Conservation (phyloP, 1,140 invertebrate species). For the Whitmania pigra region DNA sequence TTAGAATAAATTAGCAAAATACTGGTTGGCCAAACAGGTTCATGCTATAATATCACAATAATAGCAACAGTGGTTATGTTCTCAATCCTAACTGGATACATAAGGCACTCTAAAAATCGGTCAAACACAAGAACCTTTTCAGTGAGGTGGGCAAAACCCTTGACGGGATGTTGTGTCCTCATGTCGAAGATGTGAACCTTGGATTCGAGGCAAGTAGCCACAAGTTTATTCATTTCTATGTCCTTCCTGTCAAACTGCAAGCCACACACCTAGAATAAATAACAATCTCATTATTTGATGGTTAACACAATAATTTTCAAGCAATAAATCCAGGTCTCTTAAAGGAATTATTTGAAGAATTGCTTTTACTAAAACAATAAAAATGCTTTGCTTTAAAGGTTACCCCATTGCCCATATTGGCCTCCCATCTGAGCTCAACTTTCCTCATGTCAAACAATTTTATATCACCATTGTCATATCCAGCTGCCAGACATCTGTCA, state of each 20-base stretch:
- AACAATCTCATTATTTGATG: no score
- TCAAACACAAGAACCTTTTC: slow-evolving; percentile 55
- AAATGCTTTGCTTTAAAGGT: slow-evolving; percentile 23
- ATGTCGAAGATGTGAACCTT: slow-evolving; percentile 81
- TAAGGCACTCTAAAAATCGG: no score
- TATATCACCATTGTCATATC: slow-evolving; percentile 91
- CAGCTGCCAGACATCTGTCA: slow-evolving; percentile 71
- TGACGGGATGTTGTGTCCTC: slow-evolving; percentile 68
- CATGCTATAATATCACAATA: no score
- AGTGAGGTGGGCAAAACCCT: slow-evolving; percentile 66
- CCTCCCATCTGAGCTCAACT: slow-evolving; percentile 75
- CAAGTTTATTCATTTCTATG: slow-evolving; percentile 87
- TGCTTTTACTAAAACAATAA: background rate
- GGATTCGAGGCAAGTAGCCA: slow-evolving; percentile 79
- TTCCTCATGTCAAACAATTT: slow-evolving; percentile 84
- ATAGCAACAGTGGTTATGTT: no score
- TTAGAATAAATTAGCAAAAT: no score
- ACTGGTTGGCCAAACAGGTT: no score
- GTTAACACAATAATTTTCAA: no score
- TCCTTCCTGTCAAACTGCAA: slow-evolving; percentile 85
- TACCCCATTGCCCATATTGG: slow-evolving; percentile 82
- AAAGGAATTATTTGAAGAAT: no score
- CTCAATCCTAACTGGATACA: no score
- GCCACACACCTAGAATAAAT: slow-evolving; percentile 56
- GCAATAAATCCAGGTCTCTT: no score